Conservation (phyloP, 2,888 invertebrate species). For the Amorpha juglandis region DNA sequence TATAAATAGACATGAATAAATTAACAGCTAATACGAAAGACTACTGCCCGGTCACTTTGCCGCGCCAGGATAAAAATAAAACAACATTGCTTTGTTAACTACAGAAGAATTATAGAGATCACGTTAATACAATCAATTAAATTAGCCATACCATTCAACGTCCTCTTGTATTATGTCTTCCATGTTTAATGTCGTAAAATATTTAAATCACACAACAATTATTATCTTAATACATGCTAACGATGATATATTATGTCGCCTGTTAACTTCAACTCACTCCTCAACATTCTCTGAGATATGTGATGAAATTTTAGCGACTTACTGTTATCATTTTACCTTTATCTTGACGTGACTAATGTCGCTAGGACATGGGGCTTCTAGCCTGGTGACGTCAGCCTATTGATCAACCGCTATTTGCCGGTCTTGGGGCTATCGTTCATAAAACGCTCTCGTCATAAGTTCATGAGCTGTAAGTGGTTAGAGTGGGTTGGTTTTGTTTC, state of each 20-base stretch:
- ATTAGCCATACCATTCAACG: conserved; percentile 53
- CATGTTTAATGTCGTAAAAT: conserved; percentile 46
- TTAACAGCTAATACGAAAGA: too few relatives aligned
- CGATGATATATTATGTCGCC: too few relatives aligned
- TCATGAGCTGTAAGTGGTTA: background rate
- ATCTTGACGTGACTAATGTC: conserved; percentile 38
- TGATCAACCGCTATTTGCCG: too few relatives aligned
- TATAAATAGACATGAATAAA: too few relatives aligned
- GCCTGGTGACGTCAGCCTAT: conserved; percentile 7
- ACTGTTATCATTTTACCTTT: conserved; percentile 31
- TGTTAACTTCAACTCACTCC: conserved; percentile 37
- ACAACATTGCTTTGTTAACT: too few relatives aligned
- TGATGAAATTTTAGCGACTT: conserved; percentile 32
- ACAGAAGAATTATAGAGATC: too few relatives aligned
- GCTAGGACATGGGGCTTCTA: conserved; percentile 7
- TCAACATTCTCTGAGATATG: conserved; percentile 37
- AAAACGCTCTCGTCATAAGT: background rate
- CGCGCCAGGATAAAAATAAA: too few relatives aligned
- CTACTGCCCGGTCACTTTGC: too few relatives aligned
- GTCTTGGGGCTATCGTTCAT: background rate
- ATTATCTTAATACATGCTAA: conserved; percentile 28
- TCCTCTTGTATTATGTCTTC: conserved; percentile 62
- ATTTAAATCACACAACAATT: conserved; percentile 31
- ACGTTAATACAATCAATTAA: background rate
- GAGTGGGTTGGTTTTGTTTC: background rate